phyloP scores from a whole-genome alignment of 2,113 vertebrate genomes.

The Colius striatus region DNA sequence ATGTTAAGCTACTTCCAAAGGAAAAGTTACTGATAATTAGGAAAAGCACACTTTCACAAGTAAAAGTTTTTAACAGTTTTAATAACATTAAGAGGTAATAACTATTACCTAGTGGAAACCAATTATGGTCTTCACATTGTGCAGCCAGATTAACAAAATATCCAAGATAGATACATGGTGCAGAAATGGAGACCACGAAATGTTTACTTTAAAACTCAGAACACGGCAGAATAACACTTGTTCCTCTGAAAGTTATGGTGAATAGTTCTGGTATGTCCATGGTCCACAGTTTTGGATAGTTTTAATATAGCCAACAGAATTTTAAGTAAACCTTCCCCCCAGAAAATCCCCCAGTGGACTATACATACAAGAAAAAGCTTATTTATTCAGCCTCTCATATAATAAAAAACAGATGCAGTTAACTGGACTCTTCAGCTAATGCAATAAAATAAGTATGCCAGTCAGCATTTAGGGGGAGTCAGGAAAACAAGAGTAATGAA shows the following conservation, averaged over 20 bases:
- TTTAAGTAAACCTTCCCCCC: background rate
- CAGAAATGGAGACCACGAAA: background rate
- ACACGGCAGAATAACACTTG: background rate
- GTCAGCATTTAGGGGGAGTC: background rate
- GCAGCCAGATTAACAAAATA: background rate
- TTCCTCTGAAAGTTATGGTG: background rate
- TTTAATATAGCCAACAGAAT: background rate
- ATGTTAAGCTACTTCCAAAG: background rate
- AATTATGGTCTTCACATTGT: fast-evolving
- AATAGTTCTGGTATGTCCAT: background rate
- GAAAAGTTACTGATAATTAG: background rate
- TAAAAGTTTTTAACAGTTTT: background rate
- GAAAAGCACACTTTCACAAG: background rate
- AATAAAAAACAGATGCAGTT: background rate
- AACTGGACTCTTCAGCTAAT: background rate
- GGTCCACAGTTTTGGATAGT: background rate
- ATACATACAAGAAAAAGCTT: background rate
- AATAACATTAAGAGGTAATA: background rate
- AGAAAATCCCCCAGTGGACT: background rate
- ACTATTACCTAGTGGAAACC: background rate
- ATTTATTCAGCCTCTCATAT: background rate
- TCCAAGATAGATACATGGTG: background rate
- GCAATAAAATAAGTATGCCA: background rate
- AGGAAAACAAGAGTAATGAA: background rate
- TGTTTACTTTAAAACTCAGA: background rate